Percentiles rank a stretch among this genome's conserved stretches.
phyloP scores from a whole-genome alignment of 2,888 invertebrate species.

The Clunio marinus region DNA sequence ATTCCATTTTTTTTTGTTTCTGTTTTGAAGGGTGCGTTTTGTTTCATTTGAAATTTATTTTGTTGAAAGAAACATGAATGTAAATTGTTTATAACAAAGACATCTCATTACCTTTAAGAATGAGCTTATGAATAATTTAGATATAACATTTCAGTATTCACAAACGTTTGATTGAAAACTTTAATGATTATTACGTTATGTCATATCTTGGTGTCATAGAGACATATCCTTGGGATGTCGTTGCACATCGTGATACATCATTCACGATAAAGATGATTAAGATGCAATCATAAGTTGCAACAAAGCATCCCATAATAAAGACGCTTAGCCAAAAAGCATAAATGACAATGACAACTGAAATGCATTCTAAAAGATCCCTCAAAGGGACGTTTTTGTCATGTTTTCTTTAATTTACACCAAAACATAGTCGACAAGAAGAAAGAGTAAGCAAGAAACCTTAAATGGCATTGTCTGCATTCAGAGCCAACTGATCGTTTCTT shows the following conservation, averaged over 20 bases:
- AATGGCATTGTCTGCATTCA: constrained; percentile 34
- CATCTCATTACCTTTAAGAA: constrained; percentile 2
- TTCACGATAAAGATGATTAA: not conserved
- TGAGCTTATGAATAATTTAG: constrained; percentile 16
- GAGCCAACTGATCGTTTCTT: not conserved
- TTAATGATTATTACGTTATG: too few species aligned
- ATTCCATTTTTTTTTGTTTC: not conserved
- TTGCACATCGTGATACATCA: too few species aligned
- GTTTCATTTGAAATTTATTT: not conserved
- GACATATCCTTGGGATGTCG: too few species aligned
- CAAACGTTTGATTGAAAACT: too few species aligned
- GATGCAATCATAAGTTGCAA: not conserved
- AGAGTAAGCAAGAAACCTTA: constrained; percentile 8
- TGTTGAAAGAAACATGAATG: not conserved
- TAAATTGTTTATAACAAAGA: not conserved
- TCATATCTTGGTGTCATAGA: too few species aligned
- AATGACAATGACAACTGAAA: constrained; percentile 17
- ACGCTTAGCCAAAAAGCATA: constrained; percentile 4
- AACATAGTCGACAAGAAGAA: constrained; percentile 10
- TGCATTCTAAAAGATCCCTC: not conserved
- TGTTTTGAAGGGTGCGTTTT: not conserved
- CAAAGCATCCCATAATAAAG: not conserved
- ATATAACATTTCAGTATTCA: too few species aligned
- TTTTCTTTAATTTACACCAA: constrained; percentile 37
- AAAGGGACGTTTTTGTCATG: constrained; percentile 21